These are phyloP conservation scores for Cladopsammia gracilis DNA, from an alignment of 64 coral and sea anemone species.

Conservation along the genomic window DNA sequence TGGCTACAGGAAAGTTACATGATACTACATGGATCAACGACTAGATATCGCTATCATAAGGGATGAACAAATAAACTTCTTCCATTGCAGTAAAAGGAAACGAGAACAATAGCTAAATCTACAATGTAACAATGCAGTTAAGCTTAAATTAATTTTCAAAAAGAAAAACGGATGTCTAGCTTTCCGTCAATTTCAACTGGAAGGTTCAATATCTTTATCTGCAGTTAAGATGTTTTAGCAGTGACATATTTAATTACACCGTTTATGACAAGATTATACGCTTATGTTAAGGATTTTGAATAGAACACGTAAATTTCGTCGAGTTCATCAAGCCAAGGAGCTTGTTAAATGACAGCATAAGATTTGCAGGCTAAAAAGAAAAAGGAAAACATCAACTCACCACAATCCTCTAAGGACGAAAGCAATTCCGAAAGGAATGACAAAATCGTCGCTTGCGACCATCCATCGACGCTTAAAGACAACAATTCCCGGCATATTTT, in stretches of 20 bases:
- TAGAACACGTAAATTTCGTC: neutral
- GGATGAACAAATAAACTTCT: neutral
- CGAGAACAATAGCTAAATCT: neutral
- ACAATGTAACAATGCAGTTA: neutral
- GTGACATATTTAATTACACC: slow-evolving; percentile 7
- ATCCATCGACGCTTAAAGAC: slow-evolving; percentile 98
- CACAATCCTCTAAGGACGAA: slow-evolving; percentile 94
- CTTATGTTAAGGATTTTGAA: neutral
- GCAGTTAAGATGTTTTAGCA: neutral
- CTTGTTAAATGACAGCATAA: neutral
- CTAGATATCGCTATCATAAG: neutral
- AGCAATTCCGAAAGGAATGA: slow-evolving; percentile 97
- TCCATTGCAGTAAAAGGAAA: neutral
- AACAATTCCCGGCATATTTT: slow-evolving; percentile 97
- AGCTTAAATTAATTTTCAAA: neutral
- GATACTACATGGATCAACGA: neutral
- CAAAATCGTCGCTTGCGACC: slow-evolving; percentile 98
- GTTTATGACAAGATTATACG: slow-evolving; percentile 12
- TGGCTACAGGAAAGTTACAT: neutral
- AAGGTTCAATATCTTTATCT: neutral
- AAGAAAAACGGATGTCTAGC: neutral
- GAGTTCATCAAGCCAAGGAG: neutral
- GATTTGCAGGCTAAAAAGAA: neutral
- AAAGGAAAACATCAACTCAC: slow-evolving; percentile 61
- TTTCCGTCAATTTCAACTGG: neutral